Percentiles rank a stretch among this genome's conserved stretches.
Evolutionary conservation across 2,888 invertebrate genomes (phyloP).

Genomic region (Artemia sinica): DNA sequence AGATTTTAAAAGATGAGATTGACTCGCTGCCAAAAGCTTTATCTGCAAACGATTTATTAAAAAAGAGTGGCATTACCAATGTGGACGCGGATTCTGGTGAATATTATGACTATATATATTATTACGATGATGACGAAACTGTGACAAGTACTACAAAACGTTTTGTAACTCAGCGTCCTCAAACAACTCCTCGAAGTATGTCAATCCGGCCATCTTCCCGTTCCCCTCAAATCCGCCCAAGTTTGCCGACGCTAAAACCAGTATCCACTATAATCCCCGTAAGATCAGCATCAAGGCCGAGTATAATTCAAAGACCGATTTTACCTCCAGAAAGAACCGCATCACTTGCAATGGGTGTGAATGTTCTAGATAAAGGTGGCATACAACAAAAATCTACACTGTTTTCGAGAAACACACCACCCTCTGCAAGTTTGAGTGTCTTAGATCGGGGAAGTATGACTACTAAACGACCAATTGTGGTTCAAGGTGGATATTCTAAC

Average conservation of each 20-base stretch:
- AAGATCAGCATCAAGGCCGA: background rate
- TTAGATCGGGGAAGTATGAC: background rate
- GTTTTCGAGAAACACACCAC: background rate
- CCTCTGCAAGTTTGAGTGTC: background rate
- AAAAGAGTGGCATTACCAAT: background rate
- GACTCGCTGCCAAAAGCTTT: background rate
- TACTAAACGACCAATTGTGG: background rate
- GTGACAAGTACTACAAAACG: slow-evolving; percentile 15
- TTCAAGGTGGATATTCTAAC: background rate
- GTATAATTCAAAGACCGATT: background rate
- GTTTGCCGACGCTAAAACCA: background rate
- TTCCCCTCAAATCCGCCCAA: background rate
- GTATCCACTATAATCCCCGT: background rate
- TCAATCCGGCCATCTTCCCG: background rate
- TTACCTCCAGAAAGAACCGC: background rate
- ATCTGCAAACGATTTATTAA: background rate
- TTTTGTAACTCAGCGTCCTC: background rate
- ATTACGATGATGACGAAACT: slow-evolving; percentile 16
- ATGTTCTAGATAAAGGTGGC: too few relatives aligned
- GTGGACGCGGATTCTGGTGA: slow-evolving; percentile 11
- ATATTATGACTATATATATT: slow-evolving; percentile 15
- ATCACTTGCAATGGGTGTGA: background rate
- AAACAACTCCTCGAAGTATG: background rate
- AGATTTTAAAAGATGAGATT: background rate
- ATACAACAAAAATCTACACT: background rate